Percentiles rank a stretch among this genome's conserved stretches.
Evolutionary conservation across 2,797 vertebrate species (phyloP).

Genomic region (Phalanger gymnotis): DNA sequence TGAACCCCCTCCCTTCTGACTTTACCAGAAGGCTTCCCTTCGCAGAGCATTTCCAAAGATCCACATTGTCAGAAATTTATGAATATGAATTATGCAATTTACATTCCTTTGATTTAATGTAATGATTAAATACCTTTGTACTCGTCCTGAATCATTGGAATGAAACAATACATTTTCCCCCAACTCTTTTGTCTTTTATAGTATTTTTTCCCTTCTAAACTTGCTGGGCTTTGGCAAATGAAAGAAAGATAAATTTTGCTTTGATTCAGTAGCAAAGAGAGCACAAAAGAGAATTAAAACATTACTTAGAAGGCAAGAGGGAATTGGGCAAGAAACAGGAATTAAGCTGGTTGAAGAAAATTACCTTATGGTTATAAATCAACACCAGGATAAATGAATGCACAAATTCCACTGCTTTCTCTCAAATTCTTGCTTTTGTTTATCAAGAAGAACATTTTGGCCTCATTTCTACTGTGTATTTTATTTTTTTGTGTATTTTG

Average conservation of each 20-base stretch:
- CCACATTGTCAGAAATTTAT: conserved; percentile 62
- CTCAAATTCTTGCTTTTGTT: conserved; percentile 73
- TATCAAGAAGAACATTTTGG: conserved; percentile 54
- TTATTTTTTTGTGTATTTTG: background rate
- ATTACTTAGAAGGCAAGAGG: conserved; percentile 70
- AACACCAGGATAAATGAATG: conserved; percentile 58
- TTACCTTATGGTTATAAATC: conserved; percentile 76
- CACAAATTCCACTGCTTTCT: conserved; percentile 70
- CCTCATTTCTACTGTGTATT: background rate
- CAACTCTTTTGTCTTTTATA: conserved; percentile 72
- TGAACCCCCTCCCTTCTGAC: background rate
- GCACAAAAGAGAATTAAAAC: conserved; percentile 72
- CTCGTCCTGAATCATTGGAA: conserved; percentile 73
- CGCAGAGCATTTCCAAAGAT: conserved; percentile 55
- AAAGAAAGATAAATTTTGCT: conserved; percentile 79
- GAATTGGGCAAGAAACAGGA: conserved; percentile 71
- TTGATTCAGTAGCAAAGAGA: conserved; percentile 73
- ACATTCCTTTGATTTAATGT: conserved; percentile 77
- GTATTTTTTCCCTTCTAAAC: conserved; percentile 72
- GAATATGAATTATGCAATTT: conserved; percentile 73
- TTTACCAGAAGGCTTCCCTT: conserved; percentile 13
- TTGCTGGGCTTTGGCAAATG: conserved; percentile 67
- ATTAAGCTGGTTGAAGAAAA: conserved; percentile 77
- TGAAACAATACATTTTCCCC: conserved; percentile 79
- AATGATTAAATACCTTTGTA: conserved; percentile 77